Evolutionary conservation across 1,140 invertebrate genomes (phyloP), one percentile per base, ranked within the genome.

Genomic region (Lordiphosa stackelbergi): DNA sequence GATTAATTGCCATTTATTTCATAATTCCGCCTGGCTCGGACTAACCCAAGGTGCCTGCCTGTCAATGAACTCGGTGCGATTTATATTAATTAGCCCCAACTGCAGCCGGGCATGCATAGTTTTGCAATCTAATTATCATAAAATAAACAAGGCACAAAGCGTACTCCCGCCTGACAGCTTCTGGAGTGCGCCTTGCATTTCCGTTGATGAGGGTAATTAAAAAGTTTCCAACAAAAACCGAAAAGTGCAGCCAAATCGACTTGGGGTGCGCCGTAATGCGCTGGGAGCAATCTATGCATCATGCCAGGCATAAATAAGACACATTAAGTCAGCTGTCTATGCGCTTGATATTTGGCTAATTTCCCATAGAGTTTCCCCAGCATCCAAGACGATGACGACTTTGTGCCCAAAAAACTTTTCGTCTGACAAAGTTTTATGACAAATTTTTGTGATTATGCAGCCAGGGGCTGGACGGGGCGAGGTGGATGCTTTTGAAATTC

Each of bases 161-260:
- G 9, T 48, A 51, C 22, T 34, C 12, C 40, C 13, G 28, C 11
- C 13, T 31, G 41, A 16, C 10, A 16, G 43, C 53, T 35, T 6
- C 38, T 49, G 24, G 53, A 63, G 52, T 62, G 60, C 53, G 53
- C 58, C 64, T 59, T 73, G 70, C 58, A 74, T 61, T 81, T 66
- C 13, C 53, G 62, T 66, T 81, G 74, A 79, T 79, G 74, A 74
- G 75, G 75, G 75, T 79, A 79, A 79, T 79, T 79, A 81, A 81
- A 79, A 79, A 79, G 66, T 79, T 79, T 71, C 60, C 51, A 45
- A 46, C 35, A 31, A 41, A 19, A 53, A 53, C 53, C 68, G 13
- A 64, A 72, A 59, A 66, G 51, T 72, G 68, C 69, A 72, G 43
- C 37, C 53, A 54, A 63, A 54, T 68, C 41, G 65, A 24, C 28